Evolutionary conservation across 1,140 invertebrate genomes (phyloP), one percentile per base, ranked within the genome.

Genomic region (Lethocerus indicus): DNA sequence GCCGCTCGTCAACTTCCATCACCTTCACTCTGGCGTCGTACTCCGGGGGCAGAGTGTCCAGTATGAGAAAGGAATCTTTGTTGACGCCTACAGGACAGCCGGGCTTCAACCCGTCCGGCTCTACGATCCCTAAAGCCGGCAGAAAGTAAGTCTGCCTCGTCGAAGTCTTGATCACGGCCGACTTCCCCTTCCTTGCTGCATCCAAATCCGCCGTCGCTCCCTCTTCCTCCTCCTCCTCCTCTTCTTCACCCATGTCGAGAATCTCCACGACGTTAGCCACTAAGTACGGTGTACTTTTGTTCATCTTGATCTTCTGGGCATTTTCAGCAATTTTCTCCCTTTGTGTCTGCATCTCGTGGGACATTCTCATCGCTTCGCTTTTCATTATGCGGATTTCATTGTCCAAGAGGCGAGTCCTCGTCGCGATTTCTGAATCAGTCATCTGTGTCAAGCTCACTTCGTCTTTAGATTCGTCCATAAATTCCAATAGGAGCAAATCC

Each of bases 321-420:
- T 97, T 97, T 63, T 97, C 92, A 65, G 94, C 94, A 40, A 96
- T 96, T 65, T 95, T 96, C 52, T 95, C 91, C 60, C 88, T 89
- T 66, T 95, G 89, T 1, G 88, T 81, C 63, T 93, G 87, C 12
- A 96, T 69, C 64, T 96, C 91, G 65, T 98, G 93, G n/a, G 82
- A 86, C 54, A 97, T 94, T 53, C 93, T 74, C 79, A 94, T 91
- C 1, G 95, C 82, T 67, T 98, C 92, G 58, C 88, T 93, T 62
- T 91, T 91, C 94, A 98, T 98, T 51, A 98, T 98, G 71, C 87
- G 83, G 42, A 98, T 92, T 74, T 98, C 93, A 73, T 93, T 97
- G 65, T 98, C 94, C 56, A 98, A 69, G 2, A 98, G 70, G 57
- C 92, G 74, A 12, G 90, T 89, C 52, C 93, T 80, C 59, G 86